Evolutionary conservation across 2,888 invertebrate species (phyloP), one percentile per base, ranked within the genome.

Genomic region (Chesias legatella): DNA sequence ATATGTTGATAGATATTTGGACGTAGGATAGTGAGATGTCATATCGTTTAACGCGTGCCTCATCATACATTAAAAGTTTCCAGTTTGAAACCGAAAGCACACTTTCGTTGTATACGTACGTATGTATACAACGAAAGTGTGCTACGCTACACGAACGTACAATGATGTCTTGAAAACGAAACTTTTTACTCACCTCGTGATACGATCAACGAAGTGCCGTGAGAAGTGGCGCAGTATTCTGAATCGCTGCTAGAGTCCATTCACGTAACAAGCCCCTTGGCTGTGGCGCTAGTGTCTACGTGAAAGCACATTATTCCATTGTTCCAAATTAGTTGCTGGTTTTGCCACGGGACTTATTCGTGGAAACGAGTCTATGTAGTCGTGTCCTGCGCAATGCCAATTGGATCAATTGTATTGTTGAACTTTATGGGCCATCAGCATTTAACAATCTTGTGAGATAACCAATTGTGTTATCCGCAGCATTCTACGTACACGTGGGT

Each of bases 381-480:
- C 34, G 23, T 25, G 28, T 23, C 27, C 21, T 9, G 33, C 10
- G 33, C 37, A 32, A 30, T 42, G 37, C 32, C 47, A 45, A 46
- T 53, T 51, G 36, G 39, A 31, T 33, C 48, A 51, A 53, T 51
- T 51, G 45, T 25, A 13, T 39, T 33, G 34, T 30, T 42, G 37
- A 40, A 31, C 26, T 52, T 32, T 35, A 40, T 26, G 26, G 29
- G 11, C 26, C n/a, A 30, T 13, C 22, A 34, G 23, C 24, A 48
- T 31, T 34, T 17, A 17, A 17, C 13, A 17, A 17, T 17, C n/a
- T 17, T 17, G 13, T 17, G 13, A 17, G 13, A 17, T 17, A 17
- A 17, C 13, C 13, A 17, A 24, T 11, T 10, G 13, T 10, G 22
- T 26, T 10, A 17, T 21, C 29, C 6, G 17, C 9, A 17, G 11